phyloP scores from a whole-genome alignment of 2,113 vertebrate species.

The Gallinago paraguaiae region DNA sequence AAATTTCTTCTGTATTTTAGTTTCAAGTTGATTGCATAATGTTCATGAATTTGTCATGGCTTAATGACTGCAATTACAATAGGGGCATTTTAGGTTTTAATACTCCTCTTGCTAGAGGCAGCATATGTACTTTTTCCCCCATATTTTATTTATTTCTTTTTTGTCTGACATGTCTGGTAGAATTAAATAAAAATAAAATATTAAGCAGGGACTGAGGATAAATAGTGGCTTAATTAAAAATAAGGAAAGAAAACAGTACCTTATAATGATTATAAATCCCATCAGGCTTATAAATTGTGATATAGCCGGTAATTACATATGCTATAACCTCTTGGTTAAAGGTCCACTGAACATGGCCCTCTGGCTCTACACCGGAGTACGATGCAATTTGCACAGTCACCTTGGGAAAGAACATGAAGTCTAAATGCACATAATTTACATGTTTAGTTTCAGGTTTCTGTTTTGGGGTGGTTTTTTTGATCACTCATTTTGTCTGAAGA shows the following conservation, averaged over 20 bases:
- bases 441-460: neutral
- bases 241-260: neutral
- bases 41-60: neutral
- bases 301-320: neutral
- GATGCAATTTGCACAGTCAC: neutral
- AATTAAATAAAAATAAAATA: too few relatives aligned
- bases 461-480: neutral
- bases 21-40: neutral
- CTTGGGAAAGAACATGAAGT: neutral
- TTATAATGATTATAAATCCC: neutral
- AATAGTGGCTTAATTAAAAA: neutral
- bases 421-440: neutral
- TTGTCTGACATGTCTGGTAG: neutral
- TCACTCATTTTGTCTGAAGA: neutral
- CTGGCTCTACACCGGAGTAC: neutral
- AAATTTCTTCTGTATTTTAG: neutral
- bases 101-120: neutral
- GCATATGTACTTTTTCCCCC: neutral
- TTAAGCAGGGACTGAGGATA: neutral
- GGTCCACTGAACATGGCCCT: neutral
- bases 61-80: neutral
- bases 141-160: neutral
- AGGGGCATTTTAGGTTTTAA: neutral
- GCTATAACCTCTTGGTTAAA: neutral
- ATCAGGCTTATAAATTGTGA: neutral